Conservation (phyloP, 1,140 invertebrate genomes). For the Drosophila oshimai region DNA sequence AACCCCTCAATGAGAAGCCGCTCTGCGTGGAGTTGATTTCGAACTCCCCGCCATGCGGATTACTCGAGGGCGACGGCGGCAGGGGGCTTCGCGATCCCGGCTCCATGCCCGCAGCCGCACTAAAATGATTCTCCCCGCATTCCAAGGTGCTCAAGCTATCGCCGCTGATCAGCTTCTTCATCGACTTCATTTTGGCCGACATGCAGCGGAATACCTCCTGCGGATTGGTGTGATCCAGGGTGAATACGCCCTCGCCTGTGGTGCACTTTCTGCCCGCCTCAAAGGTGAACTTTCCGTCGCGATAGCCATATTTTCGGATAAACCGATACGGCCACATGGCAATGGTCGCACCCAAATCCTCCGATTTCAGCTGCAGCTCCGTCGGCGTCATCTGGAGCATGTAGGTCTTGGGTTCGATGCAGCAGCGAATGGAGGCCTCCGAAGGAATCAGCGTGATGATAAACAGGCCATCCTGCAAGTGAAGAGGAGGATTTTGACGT, state of each 20-base stretch:
- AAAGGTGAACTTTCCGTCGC: constrained; percentile 92
- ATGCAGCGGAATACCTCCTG: constrained; percentile 91
- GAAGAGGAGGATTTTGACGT: not conserved
- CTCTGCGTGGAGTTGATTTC: constrained; percentile 71
- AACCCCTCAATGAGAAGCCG: constrained; percentile 66
- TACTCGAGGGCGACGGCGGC: constrained; percentile 86
- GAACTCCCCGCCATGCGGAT: constrained; percentile 77
- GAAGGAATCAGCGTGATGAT: constrained; percentile 90
- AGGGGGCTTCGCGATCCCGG: constrained; percentile 90
- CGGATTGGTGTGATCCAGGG: constrained; percentile 89
- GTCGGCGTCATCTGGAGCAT: constrained; percentile 88
- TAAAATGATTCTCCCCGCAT: constrained; percentile 89
- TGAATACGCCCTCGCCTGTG: constrained; percentile 93
- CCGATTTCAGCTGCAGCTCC: constrained; percentile 89
- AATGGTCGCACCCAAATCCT: constrained; percentile 85
- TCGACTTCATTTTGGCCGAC: constrained; percentile 91
- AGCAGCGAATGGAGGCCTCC: constrained; percentile 89
- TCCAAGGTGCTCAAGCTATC: constrained; percentile 87
- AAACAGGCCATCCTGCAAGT: constrained; percentile 87
- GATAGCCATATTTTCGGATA: constrained; percentile 92
- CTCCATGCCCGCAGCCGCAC: constrained; percentile 88
- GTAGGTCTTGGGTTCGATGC: constrained; percentile 88
- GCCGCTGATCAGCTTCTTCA: constrained; percentile 90
- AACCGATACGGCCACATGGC: constrained; percentile 94
- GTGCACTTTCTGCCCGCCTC: constrained; percentile 95